Evolutionary conservation across 2,797 vertebrate genomes (phyloP).

Genomic region (Eremophila alpestris): DNA sequence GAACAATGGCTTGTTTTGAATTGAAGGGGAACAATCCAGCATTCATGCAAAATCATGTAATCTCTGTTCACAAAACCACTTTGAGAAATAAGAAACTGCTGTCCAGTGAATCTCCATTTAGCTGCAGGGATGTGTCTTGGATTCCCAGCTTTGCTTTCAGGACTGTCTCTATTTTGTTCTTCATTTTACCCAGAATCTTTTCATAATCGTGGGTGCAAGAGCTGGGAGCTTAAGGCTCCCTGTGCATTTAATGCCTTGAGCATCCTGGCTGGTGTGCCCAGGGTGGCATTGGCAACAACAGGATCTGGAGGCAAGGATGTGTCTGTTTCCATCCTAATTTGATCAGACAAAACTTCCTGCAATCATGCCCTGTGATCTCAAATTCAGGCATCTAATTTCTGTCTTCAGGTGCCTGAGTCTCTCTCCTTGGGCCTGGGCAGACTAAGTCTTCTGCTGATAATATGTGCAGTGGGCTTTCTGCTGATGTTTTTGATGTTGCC

Average conservation of each 20-base stretch:
- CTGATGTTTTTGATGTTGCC: background rate
- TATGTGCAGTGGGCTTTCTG: background rate
- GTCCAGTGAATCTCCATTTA: background rate
- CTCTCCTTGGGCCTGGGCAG: background rate
- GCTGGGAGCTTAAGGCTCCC: background rate
- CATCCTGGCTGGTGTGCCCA: background rate
- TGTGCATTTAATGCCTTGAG: background rate
- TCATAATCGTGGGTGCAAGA: background rate
- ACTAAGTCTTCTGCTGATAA: background rate
- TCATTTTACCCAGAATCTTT: background rate
- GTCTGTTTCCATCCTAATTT: background rate
- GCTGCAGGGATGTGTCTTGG: background rate
- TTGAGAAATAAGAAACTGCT: conserved; percentile 21
- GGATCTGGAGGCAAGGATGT: background rate
- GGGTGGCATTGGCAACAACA: background rate
- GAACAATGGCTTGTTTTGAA: conserved; percentile 38
- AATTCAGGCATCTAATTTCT: background rate
- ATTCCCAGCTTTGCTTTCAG: background rate
- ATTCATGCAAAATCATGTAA: conserved; percentile 23
- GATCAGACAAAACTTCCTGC: conserved; percentile 10
- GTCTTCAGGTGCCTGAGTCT: background rate
- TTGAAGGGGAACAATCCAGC: background rate
- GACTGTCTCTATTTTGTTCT: background rate
- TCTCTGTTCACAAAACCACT: background rate
- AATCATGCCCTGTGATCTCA: background rate